Conservation (phyloP, 2,888 invertebrate species). For the Dilophus febrilis region DNA sequence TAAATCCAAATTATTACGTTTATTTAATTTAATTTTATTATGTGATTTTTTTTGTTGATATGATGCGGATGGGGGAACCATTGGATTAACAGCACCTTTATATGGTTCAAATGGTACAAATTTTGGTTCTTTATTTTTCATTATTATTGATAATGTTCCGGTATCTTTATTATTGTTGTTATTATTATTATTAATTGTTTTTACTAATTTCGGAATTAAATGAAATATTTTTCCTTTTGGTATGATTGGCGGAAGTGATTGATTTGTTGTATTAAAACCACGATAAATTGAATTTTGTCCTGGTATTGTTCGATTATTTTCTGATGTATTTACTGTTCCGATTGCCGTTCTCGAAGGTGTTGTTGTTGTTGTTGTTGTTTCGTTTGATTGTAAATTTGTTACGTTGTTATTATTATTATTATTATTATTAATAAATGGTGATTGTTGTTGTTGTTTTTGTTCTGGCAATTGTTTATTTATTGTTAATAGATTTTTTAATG, state of each 20-base stretch:
- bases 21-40: constrained; percentile 10
- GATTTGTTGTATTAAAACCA: constrained; percentile 21
- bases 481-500: constrained; percentile 4
- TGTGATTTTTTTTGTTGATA: constrained; percentile 20
- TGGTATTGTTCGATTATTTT: constrained; percentile 19
- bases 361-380: too few relatives aligned
- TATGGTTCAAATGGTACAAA: constrained; percentile 83
- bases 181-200: constrained; percentile 39
- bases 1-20: constrained; percentile 43
- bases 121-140: constrained; percentile 44
- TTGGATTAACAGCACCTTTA: constrained; percentile 66
- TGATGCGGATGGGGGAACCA: constrained; percentile 54
- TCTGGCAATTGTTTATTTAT: constrained; percentile 9
- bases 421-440: constrained; percentile 8
- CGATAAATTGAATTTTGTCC: constrained; percentile 28
- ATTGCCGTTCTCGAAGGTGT: too few relatives aligned
- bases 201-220: constrained; percentile 43
- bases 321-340: constrained; percentile 15
- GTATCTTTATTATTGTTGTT: too few relatives aligned
- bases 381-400: too few relatives aligned
- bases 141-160: constrained; percentile 28
- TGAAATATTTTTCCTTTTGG: constrained; percentile 40
- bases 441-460: neutral
- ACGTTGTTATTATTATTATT: constrained; percentile 16
- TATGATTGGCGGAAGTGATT: constrained; percentile 30